A percentile compares a stretch with the other conserved stretches of the same genome.
Evolutionary conservation across 2,797 vertebrate species (phyloP).

Genomic region (Neoniphon sammara): DNA sequence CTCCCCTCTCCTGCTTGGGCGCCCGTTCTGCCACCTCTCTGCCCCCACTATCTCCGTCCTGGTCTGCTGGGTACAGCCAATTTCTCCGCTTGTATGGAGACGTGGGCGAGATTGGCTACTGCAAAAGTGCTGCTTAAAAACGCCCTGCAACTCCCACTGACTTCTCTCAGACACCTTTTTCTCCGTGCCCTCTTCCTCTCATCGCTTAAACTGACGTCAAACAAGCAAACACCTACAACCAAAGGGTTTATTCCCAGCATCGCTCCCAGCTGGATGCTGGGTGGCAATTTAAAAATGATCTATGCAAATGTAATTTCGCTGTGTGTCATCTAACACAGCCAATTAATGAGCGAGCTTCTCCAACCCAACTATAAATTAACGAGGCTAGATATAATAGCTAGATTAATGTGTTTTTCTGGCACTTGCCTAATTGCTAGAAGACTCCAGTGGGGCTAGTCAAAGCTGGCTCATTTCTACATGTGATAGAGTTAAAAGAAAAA

Average conservation of each 20-base stretch:
- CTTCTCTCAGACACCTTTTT: conserved; percentile 58
- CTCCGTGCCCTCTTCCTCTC: conserved; percentile 37
- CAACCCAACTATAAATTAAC: conserved; percentile 83
- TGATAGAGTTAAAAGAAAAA: conserved; percentile 66
- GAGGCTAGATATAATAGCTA: conserved; percentile 83
- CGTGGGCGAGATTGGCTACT: conserved; percentile 66
- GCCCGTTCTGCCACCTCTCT: conserved; percentile 48
- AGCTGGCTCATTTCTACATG: conserved; percentile 70
- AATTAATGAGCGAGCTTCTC: conserved; percentile 84
- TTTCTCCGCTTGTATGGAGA: conserved; percentile 75
- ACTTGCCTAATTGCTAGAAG: conserved; percentile 83
- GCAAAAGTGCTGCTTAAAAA: conserved; percentile 53
- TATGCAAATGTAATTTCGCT: conserved; percentile 85
- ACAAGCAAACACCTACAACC: conserved; percentile 73
- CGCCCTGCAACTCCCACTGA: conserved; percentile 41
- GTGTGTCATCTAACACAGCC: conserved; percentile 82
- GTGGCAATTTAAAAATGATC: conserved; percentile 83
- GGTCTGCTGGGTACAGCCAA: conserved; percentile 79
- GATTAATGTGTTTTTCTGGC: conserved; percentile 86
- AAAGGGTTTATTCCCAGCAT: conserved; percentile 68
- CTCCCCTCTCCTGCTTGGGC: conserved; percentile 37
- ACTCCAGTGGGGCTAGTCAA: conserved; percentile 76
- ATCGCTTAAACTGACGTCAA: conserved; percentile 59
- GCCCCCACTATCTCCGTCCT: conserved; percentile 67
- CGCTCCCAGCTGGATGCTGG: conserved; percentile 75